These are phyloP conservation scores for Hololepta plana DNA, from an alignment of 2,888 invertebrate species.

Conservation along the genomic window DNA sequence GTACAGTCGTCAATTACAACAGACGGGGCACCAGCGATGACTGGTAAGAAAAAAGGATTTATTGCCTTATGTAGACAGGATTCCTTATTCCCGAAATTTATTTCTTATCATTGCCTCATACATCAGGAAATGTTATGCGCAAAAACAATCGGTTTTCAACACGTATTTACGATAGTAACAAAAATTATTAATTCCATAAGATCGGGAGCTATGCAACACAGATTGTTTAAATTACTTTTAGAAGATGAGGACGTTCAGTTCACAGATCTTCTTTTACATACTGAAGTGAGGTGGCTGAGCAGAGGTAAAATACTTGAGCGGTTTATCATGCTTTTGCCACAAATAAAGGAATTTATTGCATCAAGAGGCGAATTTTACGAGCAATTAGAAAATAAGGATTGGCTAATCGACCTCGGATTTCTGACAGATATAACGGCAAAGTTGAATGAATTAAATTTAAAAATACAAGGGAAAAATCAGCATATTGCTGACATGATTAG, in stretches of 20 bases:
- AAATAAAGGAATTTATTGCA: constrained; percentile 9
- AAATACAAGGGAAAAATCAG: constrained; percentile 10
- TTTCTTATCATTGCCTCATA: constrained; percentile 10
- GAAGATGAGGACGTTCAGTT: constrained; percentile 11
- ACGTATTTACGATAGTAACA: constrained; percentile 4
- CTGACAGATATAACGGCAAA: constrained; percentile 11
- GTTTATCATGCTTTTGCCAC: constrained; percentile 9
- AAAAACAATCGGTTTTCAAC: constrained; percentile 7
- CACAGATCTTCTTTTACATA: constrained; percentile 9
- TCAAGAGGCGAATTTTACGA: constrained; percentile 9
- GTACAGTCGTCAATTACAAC: constrained; percentile 12
- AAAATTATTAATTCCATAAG: constrained; percentile 10
- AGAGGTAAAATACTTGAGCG: constrained; percentile 9
- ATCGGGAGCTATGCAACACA: constrained; percentile 9
- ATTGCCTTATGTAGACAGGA: constrained; percentile 10
- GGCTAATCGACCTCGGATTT: constrained; percentile 11
- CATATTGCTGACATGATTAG: constrained; percentile 10
- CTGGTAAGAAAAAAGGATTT: constrained; percentile 10
- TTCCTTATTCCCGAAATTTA: constrained; percentile 9
- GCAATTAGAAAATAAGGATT: constrained; percentile 9
- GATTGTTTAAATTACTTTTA: too few relatives aligned
- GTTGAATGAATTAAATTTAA: constrained; percentile 11
- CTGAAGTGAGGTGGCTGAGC: constrained; percentile 10
- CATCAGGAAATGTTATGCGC: constrained; percentile 9
- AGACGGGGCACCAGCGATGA: constrained; percentile 11